Evolutionary conservation across 1,140 invertebrate genomes (phyloP), one percentile per base, ranked within the genome.

Genomic region (Rhopalosiphum maidis): DNA sequence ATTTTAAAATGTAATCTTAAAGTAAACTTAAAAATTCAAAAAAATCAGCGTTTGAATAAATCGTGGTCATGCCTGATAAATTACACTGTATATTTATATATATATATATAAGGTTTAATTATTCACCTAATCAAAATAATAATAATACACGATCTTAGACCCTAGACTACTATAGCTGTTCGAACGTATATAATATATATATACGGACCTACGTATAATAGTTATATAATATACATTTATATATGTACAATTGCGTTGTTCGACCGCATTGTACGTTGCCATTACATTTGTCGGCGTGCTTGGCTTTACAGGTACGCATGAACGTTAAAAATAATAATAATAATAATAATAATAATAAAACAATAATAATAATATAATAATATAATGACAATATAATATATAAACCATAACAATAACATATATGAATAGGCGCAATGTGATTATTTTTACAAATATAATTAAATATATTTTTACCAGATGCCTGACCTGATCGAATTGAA

Each of bases 211-310:
- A 89, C 87, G 51, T 55, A 37, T 77, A 77, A 77, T 77, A 77
- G 60, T 77, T 77, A 77, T n/a, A 77, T n/a, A 77, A 77, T 77
- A n/a, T 77, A 77, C 60, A 77, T n/a, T n/a, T n/a, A 18, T 77
- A n/a, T 77, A n/a, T 55, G 51, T 55, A 90, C 37, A 30, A 68
- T 90, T n/a, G 89, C 54, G 89, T 41, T 43, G 88, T 90, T 90
- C 30, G 89, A 90, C 37, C 89, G 89, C 89, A 43, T 60, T 90
- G 89, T 90, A 90, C 89, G 54, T 68, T 55, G 41, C 43, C 37
- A 41, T 43, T 83, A 92, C 68, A 41, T 68, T 48, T 46, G 25
- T 92, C 35, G n/a, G 90, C 90, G 90, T 92, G 90, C 90, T 92
- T 48, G 90, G 68, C 90, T 90, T 68, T 90, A 90, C 89, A 90